A percentile compares a stretch with the other conserved stretches of the same genome.
These are phyloP conservation scores for Sycophaga agraensis DNA, from an alignment of 1,140 invertebrate genomes.

Conservation along the genomic window DNA sequence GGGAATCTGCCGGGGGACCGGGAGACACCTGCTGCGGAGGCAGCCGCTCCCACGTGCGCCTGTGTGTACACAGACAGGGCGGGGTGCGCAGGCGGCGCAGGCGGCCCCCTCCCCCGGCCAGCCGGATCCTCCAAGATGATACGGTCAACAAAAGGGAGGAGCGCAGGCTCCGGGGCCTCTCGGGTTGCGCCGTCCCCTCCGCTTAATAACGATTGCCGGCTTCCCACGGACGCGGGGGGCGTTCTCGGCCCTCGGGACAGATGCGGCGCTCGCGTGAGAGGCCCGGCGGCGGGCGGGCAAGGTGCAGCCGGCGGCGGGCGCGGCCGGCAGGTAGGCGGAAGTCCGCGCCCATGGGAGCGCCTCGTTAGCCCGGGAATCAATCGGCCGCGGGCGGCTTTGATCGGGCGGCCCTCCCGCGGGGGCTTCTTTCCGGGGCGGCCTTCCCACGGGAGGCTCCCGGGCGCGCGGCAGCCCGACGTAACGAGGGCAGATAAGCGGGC, in stretches of 20 bases:
- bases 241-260: conserved; percentile 48
- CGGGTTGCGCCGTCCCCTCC: background rate
- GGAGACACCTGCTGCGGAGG: conserved; percentile 44
- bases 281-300: conserved; percentile 23
- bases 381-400: no score
- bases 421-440: no score
- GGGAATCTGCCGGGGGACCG: conserved; percentile 7
- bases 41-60: conserved; percentile 29
- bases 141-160: conserved; percentile 51
- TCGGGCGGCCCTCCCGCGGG: no score
- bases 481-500: no score
- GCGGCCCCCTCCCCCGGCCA: conserved; percentile 6
- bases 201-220: conserved; percentile 55
- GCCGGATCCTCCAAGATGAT: conserved; percentile 53
- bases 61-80: no score
- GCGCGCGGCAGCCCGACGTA: conserved; percentile 22
- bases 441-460: no score
- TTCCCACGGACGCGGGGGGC: conserved; percentile 58
- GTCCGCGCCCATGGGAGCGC: no score
- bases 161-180: no score
- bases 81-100: no score
- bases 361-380: no score
- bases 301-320: no score
- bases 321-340: no score
- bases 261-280: conserved; percentile 29